These are phyloP conservation scores for Entelurus aequoreus DNA, from an alignment of 2,113 vertebrate genomes.

Conservation along the genomic window DNA sequence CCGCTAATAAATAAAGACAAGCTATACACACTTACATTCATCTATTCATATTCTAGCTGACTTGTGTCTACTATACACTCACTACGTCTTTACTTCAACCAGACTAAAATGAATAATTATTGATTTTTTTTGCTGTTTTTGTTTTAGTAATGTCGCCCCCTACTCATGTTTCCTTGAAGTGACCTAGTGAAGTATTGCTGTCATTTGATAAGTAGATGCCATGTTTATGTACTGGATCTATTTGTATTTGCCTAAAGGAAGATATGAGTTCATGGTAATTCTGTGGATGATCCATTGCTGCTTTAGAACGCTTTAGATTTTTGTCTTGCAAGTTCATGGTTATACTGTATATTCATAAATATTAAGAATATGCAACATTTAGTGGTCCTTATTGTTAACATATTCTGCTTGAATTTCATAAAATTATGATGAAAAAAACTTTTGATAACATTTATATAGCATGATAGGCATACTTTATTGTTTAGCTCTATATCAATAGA, in stretches of 20 bases:
- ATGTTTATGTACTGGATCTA: conserved; percentile 12
- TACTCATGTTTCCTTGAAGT: conserved; percentile 36
- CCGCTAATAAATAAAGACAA: conserved; percentile 58
- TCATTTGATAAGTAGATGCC: conserved; percentile 27
- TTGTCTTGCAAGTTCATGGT: not conserved
- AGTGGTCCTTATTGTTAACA: not conserved
- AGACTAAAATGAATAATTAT: conserved; percentile 36
- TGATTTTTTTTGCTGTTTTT: conserved; percentile 49
- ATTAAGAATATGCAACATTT: not conserved
- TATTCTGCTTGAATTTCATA: not conserved
- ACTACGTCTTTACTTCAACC: conserved; percentile 15
- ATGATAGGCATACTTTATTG: too few species aligned
- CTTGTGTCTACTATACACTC: not conserved
- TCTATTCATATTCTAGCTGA: conserved; percentile 8
- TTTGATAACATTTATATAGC: not conserved
- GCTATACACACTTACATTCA: conserved; percentile 24
- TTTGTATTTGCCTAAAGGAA: conserved; percentile 13
- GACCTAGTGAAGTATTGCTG: conserved; percentile 30
- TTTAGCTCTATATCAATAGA: not conserved
- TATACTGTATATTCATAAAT: not conserved
- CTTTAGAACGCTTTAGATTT: not conserved
- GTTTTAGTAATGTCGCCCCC: conserved; percentile 39
- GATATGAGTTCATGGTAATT: conserved; percentile 1
- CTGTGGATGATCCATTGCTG: not conserved
- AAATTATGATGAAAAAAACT: too few species aligned